These are phyloP conservation scores for Syrrhaptes paradoxus DNA, from an alignment of 2,113 vertebrate genomes.

Conservation along the genomic window DNA sequence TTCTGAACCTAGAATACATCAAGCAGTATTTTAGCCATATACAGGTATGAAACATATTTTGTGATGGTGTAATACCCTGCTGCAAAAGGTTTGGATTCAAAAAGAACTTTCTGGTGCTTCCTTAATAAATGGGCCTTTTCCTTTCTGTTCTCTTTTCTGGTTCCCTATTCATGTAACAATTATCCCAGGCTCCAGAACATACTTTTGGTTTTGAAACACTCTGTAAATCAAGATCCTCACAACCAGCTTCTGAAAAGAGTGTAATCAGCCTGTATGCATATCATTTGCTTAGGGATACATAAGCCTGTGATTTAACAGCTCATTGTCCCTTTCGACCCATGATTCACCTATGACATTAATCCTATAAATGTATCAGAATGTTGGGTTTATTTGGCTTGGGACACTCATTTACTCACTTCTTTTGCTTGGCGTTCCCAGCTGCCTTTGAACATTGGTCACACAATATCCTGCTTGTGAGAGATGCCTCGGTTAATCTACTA, in stretches of 20 bases:
- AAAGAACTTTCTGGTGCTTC: conserved; percentile 35
- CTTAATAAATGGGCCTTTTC: conserved; percentile 45
- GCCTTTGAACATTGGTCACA: neutral
- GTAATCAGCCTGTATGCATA: rapidly evolving
- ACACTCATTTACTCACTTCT: neutral
- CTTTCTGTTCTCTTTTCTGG: conserved; percentile 70
- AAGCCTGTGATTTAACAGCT: neutral
- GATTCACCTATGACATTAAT: neutral
- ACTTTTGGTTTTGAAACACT: conserved; percentile 42
- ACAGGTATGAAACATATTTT: neutral
- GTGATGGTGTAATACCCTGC: neutral
- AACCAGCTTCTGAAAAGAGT: neutral
- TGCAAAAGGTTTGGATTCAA: conserved; percentile 11
- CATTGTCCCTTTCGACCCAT: neutral
- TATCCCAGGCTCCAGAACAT: conserved; percentile 33
- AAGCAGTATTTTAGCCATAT: neutral
- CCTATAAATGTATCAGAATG: neutral
- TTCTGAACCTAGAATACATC: neutral
- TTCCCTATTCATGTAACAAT: conserved; percentile 36
- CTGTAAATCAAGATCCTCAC: neutral
- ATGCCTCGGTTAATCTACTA: neutral
- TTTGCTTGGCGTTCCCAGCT: neutral
- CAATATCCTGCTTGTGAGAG: neutral
- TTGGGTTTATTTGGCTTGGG: neutral
- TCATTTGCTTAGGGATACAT: neutral